A percentile compares a stretch with the other conserved stretches of the same genome.
These are phyloP conservation scores for Drosophila acutilabella DNA, from an alignment of 2,888 invertebrate genomes.

Conservation along the genomic window DNA sequence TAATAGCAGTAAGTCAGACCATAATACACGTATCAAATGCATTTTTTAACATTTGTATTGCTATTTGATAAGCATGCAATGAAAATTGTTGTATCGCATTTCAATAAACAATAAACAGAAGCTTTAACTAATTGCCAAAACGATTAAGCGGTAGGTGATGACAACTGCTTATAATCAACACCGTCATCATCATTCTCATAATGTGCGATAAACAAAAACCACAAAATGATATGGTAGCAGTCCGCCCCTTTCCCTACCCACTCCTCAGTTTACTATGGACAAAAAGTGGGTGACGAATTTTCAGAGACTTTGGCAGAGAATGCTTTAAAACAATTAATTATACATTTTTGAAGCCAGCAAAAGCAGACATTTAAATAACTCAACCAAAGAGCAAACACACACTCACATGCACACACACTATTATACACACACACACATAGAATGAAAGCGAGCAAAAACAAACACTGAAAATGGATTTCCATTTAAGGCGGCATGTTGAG, in stretches of 20 bases:
- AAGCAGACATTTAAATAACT: conserved; percentile 76
- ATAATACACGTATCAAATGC: too few relatives aligned
- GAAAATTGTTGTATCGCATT: not conserved
- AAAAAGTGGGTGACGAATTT: conserved; percentile 54
- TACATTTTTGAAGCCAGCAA: conserved; percentile 54
- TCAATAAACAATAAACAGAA: not conserved
- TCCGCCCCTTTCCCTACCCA: not conserved
- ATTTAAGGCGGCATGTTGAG: conserved; percentile 82
- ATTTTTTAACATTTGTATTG: not conserved
- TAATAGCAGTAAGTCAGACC: too few relatives aligned
- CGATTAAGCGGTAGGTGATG: conserved; percentile 53
- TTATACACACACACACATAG: conserved; percentile 6
- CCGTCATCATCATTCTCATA: conserved; percentile 5
- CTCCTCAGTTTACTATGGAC: conserved; percentile 1
- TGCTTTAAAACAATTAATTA: conserved; percentile 79
- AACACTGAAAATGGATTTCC: conserved; percentile 78
- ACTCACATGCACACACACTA: conserved; percentile 15
- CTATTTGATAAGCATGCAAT: not conserved
- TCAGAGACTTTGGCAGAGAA: conserved; percentile 25
- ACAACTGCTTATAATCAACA: conserved; percentile 45
- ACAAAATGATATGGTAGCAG: conserved; percentile 59
- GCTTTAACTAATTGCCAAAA: conserved; percentile 57
- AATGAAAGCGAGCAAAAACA: conserved; percentile 60
- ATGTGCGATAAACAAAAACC: conserved; percentile 48
- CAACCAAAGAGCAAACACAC: conserved; percentile 24